Base-by-base conservation (phyloP, 2,888 invertebrate genomes). In the Macrostomum cliftonense region DNA sequence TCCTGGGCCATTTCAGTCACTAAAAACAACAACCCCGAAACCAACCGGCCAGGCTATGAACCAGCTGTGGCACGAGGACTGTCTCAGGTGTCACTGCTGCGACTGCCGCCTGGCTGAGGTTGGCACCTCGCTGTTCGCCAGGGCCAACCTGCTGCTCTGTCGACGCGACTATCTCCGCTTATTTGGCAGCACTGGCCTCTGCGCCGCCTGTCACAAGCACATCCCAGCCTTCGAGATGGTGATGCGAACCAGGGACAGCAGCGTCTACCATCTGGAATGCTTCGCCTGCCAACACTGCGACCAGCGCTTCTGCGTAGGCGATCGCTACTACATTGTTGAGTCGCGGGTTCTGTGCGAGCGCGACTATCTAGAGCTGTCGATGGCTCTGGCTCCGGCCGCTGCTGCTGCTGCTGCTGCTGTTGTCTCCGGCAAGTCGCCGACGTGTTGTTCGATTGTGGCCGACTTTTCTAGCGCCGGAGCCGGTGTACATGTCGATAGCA, bases 221-320 rank as follows among this genome's bases (percentile, higher is more conserved):
- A 87, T 87, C 71, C 86, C 86, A 54, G 85, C 87, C 57, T 87
- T 86, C 73, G 87, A 87, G 75, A 84, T 87, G 85, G 87, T 87
- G 62, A 87, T 88, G 87, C 77, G 85, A 70, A 86, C 85, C 57
- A 80, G 82, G 72, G 81, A 80, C 65, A 85, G 86, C 72, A 28
- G 28, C 28, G 86, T 87, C 56, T 87, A 87, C 74, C 87, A 87
- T 73, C 77, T 87, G 72, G 86, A 87, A 71, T 87, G 87, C 71
- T 87, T 87, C 71, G 85, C 86, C 60, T 87, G 87, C 75, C 86
- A 86, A 72, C 84, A 86, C 70, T 87, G 87, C 73, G 84, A 83
- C 75, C 85, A 86, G 76, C 83, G 86, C 78, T 88, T 88, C 76
- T 88, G 88, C 74, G 86, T 88, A 44, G 88, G 88, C 21, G 88